Conservation (phyloP, 2,888 invertebrate species). For the Apotomis capreana region DNA sequence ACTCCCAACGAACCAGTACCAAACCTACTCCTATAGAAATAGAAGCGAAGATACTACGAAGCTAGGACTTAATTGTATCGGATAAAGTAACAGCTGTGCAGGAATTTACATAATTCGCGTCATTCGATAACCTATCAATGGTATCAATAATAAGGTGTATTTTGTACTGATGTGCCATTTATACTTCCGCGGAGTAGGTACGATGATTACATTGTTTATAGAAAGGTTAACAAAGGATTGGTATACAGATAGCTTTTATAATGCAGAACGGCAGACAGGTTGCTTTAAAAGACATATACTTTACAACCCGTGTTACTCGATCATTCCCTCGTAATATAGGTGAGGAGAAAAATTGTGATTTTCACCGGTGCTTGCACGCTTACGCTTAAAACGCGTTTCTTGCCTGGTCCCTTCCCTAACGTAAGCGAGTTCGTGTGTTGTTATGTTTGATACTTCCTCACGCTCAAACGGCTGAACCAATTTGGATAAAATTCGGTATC, state of each 20-base stretch:
- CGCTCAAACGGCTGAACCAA: too few relatives aligned
- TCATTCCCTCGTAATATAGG: too few relatives aligned
- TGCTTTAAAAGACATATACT: too few relatives aligned
- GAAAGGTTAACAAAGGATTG: slow-evolving; percentile 23
- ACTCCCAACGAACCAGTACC: slow-evolving; percentile 42
- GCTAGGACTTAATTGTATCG: slow-evolving; percentile 43
- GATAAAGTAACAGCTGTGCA: slow-evolving; percentile 65
- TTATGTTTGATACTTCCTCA: too few relatives aligned
- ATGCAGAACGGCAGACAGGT: neutral
- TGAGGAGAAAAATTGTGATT: too few relatives aligned
- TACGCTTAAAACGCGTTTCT: too few relatives aligned
- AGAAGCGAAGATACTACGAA: neutral
- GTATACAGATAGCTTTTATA: slow-evolving; percentile 3
- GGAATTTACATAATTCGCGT: slow-evolving; percentile 69
- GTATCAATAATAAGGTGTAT: neutral
- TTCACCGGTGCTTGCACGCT: too few relatives aligned
- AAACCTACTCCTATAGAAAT: neutral
- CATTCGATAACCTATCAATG: slow-evolving; percentile 28
- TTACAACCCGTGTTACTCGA: too few relatives aligned
- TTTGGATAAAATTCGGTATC: too few relatives aligned
- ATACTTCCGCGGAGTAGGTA: slow-evolving; percentile 30
- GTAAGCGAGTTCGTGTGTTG: too few relatives aligned
- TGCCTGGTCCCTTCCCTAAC: too few relatives aligned
- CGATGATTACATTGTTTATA: slow-evolving; percentile 22
- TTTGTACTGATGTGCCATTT: slow-evolving; percentile 2